Conservation (phyloP, 2,113 vertebrate species). For the Alectura lathami region DNA sequence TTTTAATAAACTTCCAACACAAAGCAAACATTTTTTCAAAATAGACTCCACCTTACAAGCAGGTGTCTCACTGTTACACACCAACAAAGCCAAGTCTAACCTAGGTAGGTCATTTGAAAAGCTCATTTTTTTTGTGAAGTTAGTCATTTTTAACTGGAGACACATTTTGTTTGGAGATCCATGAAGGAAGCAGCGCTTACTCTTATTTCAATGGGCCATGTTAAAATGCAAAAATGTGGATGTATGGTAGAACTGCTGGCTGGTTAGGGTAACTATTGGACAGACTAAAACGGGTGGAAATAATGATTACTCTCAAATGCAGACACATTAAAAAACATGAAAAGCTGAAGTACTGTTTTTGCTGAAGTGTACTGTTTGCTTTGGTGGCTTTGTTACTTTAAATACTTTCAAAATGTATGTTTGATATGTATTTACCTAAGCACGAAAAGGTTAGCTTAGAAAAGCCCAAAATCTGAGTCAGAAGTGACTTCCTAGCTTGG, state of each 20-base stretch:
- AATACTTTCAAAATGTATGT: neutral
- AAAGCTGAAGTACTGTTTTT: neutral
- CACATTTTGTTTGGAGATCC: neutral
- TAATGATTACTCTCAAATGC: neutral
- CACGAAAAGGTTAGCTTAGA: neutral
- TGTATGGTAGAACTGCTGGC: neutral
- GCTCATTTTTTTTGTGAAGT: neutral
- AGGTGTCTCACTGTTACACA: neutral
- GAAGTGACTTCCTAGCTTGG: neutral
- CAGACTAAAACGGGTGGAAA: neutral
- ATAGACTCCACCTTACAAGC: neutral
- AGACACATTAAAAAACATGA: fast-evolving
- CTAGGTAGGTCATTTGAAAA: neutral
- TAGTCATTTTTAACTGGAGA: neutral
- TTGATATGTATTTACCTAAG: neutral
- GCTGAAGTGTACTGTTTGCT: neutral
- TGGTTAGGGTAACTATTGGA: neutral
- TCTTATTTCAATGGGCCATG: neutral
- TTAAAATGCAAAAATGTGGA: neutral
- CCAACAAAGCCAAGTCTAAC: neutral
- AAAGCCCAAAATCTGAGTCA: neutral
- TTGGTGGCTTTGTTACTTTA: too few relatives aligned
- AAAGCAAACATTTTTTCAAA: neutral
- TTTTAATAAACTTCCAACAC: neutral
- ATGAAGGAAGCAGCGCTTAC: neutral